Conservation (phyloP, 2,113 vertebrate species). For the Saccopteryx leptura region DNA sequence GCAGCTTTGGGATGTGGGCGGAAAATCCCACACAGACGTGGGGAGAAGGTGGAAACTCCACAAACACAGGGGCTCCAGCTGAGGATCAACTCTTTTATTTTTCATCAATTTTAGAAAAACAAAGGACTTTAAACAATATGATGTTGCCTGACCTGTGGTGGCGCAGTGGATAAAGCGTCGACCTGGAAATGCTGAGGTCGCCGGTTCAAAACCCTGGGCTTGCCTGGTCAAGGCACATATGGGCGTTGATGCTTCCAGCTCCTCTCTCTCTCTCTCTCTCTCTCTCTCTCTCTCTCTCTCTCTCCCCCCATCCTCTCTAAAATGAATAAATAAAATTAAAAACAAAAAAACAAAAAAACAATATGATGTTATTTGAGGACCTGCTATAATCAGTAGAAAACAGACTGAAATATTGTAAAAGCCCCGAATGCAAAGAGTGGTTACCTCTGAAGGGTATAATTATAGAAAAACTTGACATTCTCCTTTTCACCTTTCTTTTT, state of each 20-base stretch:
- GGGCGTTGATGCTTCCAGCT: no score
- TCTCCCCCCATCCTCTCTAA: no score
- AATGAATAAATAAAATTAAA: no score
- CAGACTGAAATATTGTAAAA: neutral
- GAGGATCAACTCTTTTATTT: neutral
- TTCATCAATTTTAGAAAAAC: neutral
- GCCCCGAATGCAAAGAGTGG: neutral
- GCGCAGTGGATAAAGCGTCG: no score
- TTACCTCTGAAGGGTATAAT: neutral
- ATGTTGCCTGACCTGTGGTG: no score
- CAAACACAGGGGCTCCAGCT: neutral
- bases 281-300: no score
- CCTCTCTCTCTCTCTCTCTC: no score
- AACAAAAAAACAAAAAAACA: neutral
- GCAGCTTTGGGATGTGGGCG: neutral
- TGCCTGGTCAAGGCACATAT: no score
- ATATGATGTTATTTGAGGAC: neutral
- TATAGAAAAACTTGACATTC: neutral
- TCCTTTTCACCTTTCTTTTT: neutral
- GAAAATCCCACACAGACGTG: neutral
- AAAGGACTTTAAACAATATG: neutral
- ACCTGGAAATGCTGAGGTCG: no score
- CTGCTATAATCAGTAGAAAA: neutral
- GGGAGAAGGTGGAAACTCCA: neutral
- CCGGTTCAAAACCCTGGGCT: no score